Percentiles rank a stretch among this genome's conserved stretches.
These are phyloP conservation scores for Patagioenas fasciata DNA, from an alignment of 2,113 vertebrate genomes.

Conservation along the genomic window DNA sequence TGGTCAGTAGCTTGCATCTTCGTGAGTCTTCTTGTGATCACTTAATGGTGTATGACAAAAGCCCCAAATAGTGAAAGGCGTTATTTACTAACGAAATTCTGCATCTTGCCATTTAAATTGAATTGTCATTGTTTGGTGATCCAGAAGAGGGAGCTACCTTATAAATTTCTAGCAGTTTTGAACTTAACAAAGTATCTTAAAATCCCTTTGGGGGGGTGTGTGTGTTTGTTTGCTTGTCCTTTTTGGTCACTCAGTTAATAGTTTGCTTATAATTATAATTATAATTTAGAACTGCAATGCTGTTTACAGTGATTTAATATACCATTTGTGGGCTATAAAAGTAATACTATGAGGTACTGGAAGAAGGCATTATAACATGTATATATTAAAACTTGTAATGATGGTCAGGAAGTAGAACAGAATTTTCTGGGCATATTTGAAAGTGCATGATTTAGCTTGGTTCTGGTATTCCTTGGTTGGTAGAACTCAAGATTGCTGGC, in stretches of 20 bases:
- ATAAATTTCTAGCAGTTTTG: slow-evolving; percentile 11
- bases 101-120: not conserved
- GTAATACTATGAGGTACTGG: not conserved
- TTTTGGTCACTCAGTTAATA: not conserved
- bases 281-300: not conserved
- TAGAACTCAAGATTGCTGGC: not conserved
- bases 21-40: not conserved
- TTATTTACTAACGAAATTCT: not conserved
- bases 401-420: not conserved
- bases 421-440: not conserved
- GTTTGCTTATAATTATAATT: not conserved
- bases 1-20: not conserved
- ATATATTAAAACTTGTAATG: not conserved
- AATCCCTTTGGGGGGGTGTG: not conserved
- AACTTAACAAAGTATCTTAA: not conserved
- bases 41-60: not conserved
- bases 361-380: not conserved
- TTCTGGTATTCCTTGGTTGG: not conserved
- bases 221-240: not conserved
- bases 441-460: not conserved
- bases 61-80: not conserved
- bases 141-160: slow-evolving; percentile 65
- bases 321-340: not conserved
- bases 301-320: not conserved
- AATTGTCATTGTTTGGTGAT: not conserved